Evolutionary conservation across 2,113 vertebrate species (phyloP).

Genomic region (Phalacrocorax pelagicus): DNA sequence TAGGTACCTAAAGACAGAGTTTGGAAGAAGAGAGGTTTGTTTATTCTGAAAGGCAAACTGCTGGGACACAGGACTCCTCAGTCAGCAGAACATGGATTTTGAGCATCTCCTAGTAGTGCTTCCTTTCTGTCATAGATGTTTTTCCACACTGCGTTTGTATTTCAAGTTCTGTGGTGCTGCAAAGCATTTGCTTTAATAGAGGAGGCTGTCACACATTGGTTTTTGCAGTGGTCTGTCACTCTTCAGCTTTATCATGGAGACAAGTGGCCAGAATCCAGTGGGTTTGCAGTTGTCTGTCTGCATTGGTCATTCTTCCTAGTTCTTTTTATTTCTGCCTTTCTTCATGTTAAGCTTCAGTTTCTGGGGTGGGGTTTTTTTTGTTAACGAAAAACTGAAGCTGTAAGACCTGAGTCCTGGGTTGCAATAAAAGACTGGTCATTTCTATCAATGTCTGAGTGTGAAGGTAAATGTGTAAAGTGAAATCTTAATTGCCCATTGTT

Average conservation of each 20-base stretch:
- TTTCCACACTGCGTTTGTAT: background rate
- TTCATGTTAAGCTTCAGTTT: background rate
- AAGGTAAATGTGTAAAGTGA: background rate
- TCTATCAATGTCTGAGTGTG: background rate
- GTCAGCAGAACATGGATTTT: background rate
- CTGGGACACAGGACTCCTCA: background rate
- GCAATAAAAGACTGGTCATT: background rate
- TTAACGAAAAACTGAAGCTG: background rate
- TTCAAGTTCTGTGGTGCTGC: background rate
- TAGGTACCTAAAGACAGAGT: background rate
- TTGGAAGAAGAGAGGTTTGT: background rate
- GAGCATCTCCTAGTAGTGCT: background rate
- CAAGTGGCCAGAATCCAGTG: background rate
- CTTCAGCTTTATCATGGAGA: background rate
- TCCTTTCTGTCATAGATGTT: background rate
- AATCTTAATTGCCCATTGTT: background rate
- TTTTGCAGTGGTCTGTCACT: background rate
- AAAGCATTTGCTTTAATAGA: background rate
- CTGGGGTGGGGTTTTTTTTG: background rate
- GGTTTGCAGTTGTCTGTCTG: background rate
- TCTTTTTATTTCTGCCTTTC: background rate
- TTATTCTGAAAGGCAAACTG: background rate
- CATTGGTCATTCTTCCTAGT: background rate
- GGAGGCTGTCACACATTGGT: background rate
- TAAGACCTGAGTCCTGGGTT: background rate